A percentile compares a stretch with the other conserved stretches of the same genome.
Evolutionary conservation across 2,113 vertebrate species (phyloP).

Genomic region (Chiloscyllium plagiosum): DNA sequence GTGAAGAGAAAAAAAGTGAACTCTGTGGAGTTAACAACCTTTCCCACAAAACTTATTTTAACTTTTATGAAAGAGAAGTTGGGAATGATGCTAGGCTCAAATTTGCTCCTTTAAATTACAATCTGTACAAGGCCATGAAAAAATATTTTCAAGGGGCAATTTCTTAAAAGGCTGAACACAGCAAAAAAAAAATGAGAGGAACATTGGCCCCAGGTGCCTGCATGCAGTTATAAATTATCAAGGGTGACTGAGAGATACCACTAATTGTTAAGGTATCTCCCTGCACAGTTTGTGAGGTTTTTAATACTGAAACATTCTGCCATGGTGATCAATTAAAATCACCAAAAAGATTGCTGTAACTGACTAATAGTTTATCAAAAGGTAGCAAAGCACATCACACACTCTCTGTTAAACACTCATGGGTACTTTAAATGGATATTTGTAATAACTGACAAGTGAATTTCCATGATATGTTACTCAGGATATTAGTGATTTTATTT

Average conservation of each 20-base stretch:
- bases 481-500: not conserved
- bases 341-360: not conserved
- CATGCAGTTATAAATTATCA: not conserved
- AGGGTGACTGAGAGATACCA: not conserved
- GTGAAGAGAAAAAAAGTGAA: not conserved
- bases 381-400: not conserved
- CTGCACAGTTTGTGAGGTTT: not conserved
- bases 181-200: not conserved
- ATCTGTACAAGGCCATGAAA: not conserved
- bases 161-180: too few relatives aligned
- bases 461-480: not conserved
- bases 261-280: not conserved
- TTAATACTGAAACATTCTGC: not conserved
- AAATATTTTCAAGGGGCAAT: not conserved
- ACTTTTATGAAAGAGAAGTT: not conserved
- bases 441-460: not conserved
- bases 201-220: not conserved
- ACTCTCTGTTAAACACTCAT: not conserved
- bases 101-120: not conserved
- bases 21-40: not conserved
- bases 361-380: not conserved
- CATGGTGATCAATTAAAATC: not conserved
- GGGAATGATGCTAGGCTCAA: not conserved
- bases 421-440: not conserved
- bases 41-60: not conserved